Evolutionary conservation across 92 coral and sea anemone species (phyloP), one percentile per base, ranked within the genome.

Genomic region (Umimayanthus chanpuru): DNA sequence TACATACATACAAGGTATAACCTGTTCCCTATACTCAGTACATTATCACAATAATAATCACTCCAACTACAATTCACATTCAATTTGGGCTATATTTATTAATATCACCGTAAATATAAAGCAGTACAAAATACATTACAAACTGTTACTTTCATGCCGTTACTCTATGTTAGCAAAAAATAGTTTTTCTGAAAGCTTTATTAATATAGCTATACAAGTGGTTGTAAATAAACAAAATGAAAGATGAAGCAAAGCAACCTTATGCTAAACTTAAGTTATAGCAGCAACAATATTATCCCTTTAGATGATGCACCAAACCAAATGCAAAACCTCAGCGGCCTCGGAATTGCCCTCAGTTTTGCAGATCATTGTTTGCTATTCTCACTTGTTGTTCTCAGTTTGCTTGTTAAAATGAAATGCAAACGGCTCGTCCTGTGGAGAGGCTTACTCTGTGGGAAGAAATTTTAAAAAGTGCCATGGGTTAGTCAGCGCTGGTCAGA

Each of bases 371-470:
- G 8, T 61, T 23, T 61, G 68, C 26, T 61, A 38, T 75, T 39
- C 20, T 56, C 14, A 81, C 30, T 81, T 81, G 38, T 28, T n/a
- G 29, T 64, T 16, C 85, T 36, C n/a, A n/a, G n/a, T 81, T 28
- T 43, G 36, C 85, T 58, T 81, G 8, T 2, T 56, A 38, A 81
- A 81, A 43, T 56, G 85, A 58, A 58, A 81, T 23, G 85, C 73
- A 61, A 81, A 65, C 11, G 85, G 73, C 39, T 32, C 56, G 47
- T 81, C 71, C 25, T 81, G 85, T 32, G 73, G 85, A 20, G 50
- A 6, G 26, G 85, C 26, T 81, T 81, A 61, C 9, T 81, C 85
- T 81, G 85, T 81, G 9, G 85, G 61, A 32, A 32, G 0, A 81
- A 81, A 71, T 28, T 71, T 21, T 58, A 12, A 80, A 65, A 53